Conservation (phyloP, 2,797 vertebrate species). For the Xenopus petersii region DNA sequence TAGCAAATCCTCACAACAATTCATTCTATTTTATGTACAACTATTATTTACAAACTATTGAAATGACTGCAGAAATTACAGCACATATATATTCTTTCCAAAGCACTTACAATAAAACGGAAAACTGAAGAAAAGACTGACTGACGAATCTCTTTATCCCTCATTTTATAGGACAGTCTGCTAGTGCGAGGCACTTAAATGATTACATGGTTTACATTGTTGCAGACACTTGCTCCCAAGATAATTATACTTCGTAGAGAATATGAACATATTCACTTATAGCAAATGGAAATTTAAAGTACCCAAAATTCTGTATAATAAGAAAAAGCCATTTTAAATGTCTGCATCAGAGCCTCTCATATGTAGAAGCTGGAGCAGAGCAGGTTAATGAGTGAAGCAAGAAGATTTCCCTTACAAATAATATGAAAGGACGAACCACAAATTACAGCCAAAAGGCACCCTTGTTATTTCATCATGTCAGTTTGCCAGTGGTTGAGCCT, state of each 20-base stretch:
- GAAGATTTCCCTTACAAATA: too few species aligned
- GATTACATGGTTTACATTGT: conserved; percentile 16
- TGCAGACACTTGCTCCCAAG: conserved; percentile 22
- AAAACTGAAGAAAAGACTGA: not conserved
- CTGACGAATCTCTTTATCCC: conserved; percentile 15
- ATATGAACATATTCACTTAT: not conserved
- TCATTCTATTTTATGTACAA: not conserved
- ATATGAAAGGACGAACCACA: too few species aligned
- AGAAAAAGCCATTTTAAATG: too few species aligned
- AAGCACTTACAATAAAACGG: not conserved
- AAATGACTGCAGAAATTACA: not conserved
- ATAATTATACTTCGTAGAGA: not conserved
- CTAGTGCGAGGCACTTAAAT: conserved; percentile 18
- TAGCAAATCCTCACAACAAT: conserved; percentile 5
- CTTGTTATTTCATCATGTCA: too few species aligned
- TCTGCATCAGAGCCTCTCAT: too few species aligned
- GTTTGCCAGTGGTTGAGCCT: too few species aligned
- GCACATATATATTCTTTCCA: conserved; percentile 4
- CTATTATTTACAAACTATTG: conserved; percentile 5
- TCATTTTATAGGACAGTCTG: conserved; percentile 8
- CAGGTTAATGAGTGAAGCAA: too few species aligned
- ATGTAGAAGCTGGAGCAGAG: too few species aligned
- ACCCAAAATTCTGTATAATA: too few species aligned
- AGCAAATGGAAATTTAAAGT: not conserved
- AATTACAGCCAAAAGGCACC: too few species aligned